Evolutionary conservation across 2,888 invertebrate genomes (phyloP).

Genomic region (Odontocolon sp.): DNA sequence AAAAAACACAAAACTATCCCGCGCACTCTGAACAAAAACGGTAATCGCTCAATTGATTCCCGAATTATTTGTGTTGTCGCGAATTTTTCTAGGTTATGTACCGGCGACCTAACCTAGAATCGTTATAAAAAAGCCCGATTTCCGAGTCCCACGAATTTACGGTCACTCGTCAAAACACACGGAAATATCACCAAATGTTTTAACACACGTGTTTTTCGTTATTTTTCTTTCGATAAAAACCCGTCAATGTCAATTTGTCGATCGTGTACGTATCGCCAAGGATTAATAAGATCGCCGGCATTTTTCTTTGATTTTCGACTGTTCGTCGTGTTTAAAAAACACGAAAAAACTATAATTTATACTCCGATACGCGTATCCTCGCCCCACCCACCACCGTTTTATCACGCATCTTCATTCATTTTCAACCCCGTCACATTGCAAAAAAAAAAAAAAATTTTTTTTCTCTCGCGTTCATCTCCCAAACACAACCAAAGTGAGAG

Average conservation of each 20-base stretch:
- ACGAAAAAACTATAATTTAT: slow-evolving; percentile 25
- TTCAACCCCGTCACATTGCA: slow-evolving; percentile 65
- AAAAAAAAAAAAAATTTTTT: slow-evolving; percentile 32
- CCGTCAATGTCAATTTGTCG: slow-evolving; percentile 39
- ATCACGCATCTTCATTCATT: slow-evolving; percentile 69
- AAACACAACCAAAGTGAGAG: slow-evolving; percentile 45
- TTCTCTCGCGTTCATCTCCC: slow-evolving; percentile 47
- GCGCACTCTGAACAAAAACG: background rate
- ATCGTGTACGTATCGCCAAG: slow-evolving; percentile 45
- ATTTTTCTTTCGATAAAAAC: slow-evolving; percentile 30
- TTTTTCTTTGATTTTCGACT: slow-evolving; percentile 43
- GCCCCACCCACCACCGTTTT: slow-evolving; percentile 65
- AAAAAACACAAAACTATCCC: slow-evolving; percentile 6
- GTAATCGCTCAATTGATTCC: background rate
- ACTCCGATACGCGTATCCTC: slow-evolving; percentile 63
- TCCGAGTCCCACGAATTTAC: slow-evolving; percentile 59
- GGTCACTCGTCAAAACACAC: slow-evolving; percentile 23
- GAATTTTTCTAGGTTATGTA: slow-evolving; percentile 74
- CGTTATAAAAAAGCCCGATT: slow-evolving; percentile 60
- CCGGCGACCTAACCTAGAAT: slow-evolving; percentile 79
- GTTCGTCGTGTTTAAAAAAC: slow-evolving; percentile 23
- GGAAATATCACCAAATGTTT: background rate
- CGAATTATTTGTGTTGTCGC: slow-evolving; percentile 47
- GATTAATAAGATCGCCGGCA: slow-evolving; percentile 54
- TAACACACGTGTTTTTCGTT: slow-evolving; percentile 17